Percentiles rank a stretch among this genome's conserved stretches.
These are phyloP conservation scores for Cheilosia grossa DNA, from an alignment of 2,888 invertebrate species.

Conservation along the genomic window DNA sequence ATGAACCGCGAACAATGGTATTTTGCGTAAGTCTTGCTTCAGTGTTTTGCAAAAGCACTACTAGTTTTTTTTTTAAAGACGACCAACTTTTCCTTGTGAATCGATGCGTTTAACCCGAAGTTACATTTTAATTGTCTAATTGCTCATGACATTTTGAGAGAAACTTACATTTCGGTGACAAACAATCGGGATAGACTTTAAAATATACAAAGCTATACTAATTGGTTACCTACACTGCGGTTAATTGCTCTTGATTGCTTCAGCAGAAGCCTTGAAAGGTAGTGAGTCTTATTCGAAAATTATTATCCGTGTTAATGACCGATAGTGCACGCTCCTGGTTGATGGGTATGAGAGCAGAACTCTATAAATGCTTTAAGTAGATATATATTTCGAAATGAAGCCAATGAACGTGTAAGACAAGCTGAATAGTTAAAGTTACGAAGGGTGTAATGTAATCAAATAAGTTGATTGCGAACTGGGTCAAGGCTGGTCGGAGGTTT, in stretches of 20 bases:
- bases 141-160: slow-evolving; percentile 31
- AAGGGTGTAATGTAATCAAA: slow-evolving; percentile 14
- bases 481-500: slow-evolving; percentile 23
- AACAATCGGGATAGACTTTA: background rate
- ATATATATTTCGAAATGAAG: slow-evolving; percentile 1
- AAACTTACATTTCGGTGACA: slow-evolving; percentile 22
- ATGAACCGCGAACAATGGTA: slow-evolving; percentile 47
- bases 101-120: slow-evolving; percentile 51
- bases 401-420: slow-evolving; percentile 5
- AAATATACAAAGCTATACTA: slow-evolving; percentile 16
- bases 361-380: background rate
- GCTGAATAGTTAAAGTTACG: slow-evolving; percentile 3
- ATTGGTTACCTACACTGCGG: background rate
- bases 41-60: slow-evolving; percentile 10
- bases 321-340: slow-evolving; percentile 4
- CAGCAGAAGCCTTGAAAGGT: slow-evolving; percentile 21
- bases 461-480: background rate
- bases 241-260: slow-evolving; percentile 13
- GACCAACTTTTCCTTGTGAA: slow-evolving; percentile 37
- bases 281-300: slow-evolving; percentile 4
- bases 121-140: slow-evolving; percentile 55
- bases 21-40: slow-evolving; percentile 38
- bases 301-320: slow-evolving; percentile 41
- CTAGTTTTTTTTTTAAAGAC: background rate
- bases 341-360: slow-evolving; percentile 53